phyloP scores from a whole-genome alignment of 23 tunicate genomes.

The Styela clava region DNA sequence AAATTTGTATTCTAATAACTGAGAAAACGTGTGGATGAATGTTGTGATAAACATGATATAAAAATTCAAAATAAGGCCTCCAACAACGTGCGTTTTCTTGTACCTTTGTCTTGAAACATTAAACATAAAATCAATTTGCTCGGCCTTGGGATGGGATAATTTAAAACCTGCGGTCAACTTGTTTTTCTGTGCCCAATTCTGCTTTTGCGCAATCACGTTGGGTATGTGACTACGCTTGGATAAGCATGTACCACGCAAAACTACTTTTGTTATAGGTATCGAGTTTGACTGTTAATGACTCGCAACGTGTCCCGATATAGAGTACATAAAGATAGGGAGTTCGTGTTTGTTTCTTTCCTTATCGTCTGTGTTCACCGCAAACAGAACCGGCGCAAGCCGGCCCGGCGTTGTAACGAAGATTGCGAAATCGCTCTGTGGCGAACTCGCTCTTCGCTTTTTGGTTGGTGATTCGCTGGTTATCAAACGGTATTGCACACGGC shows the following conservation, averaged over 20 bases:
- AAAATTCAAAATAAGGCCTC: no score
- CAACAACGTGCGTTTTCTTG: no score
- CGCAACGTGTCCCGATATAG: neutral
- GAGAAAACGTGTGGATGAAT: no score
- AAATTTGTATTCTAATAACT: no score
- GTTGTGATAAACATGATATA: no score
- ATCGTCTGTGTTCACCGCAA: neutral
- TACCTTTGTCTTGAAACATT: neutral
- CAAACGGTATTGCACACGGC: neutral
- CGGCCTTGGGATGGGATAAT: neutral
- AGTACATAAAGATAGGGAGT: neutral
- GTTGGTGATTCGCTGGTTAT: neutral
- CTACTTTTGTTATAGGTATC: no score
- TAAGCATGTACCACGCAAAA: no score
- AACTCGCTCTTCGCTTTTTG: neutral
- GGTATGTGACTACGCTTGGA: neutral
- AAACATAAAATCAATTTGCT: no score
- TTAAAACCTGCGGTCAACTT: neutral
- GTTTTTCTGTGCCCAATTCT: neutral
- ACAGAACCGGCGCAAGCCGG: conserved; percentile 1
- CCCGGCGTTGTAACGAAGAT: neutral
- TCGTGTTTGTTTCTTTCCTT: neutral
- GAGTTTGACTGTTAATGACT: no score
- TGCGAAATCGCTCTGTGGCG: neutral
- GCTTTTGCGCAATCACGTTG: neutral